These are phyloP conservation scores for Rhodophaea formosa DNA, from an alignment of 2,888 invertebrate species.

Conservation along the genomic window DNA sequence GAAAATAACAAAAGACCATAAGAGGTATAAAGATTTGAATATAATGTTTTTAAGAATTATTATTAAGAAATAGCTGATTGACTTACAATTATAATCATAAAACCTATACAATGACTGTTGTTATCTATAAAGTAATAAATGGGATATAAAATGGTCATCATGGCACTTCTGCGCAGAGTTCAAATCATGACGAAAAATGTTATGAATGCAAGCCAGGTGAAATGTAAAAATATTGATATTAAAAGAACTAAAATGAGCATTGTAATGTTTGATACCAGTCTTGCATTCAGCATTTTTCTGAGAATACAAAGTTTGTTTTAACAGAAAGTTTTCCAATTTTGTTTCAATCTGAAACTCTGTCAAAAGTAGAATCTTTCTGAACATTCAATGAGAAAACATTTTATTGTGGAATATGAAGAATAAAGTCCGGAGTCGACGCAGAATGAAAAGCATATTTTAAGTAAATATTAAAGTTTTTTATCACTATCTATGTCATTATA, in stretches of 20 bases:
- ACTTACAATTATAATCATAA: no score
- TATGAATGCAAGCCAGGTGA: no score
- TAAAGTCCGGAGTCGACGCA: background rate
- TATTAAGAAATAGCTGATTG: no score
- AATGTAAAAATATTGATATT: background rate
- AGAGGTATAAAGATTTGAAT: no score
- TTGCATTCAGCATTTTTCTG: constrained; percentile 11
- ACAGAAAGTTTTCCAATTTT: constrained; percentile 12
- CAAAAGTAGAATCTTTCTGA: constrained; percentile 8
- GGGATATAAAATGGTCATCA: no score
- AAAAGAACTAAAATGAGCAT: background rate
- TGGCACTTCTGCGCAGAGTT: no score
- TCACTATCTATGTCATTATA: background rate
- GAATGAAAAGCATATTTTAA: background rate
- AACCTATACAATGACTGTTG: no score
- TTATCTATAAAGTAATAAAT: no score
- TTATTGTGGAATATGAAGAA: background rate
- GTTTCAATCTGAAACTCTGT: constrained; percentile 11
- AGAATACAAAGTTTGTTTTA: constrained; percentile 5
- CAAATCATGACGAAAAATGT: no score
- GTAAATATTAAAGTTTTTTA: background rate
- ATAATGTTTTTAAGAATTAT: no score
- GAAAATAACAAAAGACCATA: no score
- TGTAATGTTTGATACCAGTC: background rate
- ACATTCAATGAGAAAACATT: constrained; percentile 2